Base-by-base conservation (phyloP, 2,113 vertebrate species). In the Pedionomus torquatus region DNA sequence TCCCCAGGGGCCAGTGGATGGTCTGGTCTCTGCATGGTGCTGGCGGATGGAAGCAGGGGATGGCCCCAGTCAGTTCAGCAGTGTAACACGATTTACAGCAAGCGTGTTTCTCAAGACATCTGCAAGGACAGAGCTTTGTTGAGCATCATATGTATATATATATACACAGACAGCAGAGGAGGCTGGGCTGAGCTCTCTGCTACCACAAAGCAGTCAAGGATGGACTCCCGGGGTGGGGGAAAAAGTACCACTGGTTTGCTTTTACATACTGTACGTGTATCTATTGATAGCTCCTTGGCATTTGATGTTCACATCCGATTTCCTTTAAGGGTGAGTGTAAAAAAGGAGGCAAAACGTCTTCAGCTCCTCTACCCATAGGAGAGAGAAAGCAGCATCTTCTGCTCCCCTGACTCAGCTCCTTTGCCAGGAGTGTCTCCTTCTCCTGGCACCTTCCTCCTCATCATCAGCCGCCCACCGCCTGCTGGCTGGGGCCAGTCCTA, bases 271-370 rank as follows among this genome's bases (percentile, higher is more conserved):
- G 74, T 93, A 95, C 60, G 41, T 20, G 0, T 35, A 90, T 89
- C 75, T 97, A 64, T 63, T 68, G 90, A 91, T 85, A 96, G 94
- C 89, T 96, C 85, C 95, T 92, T 88, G 90, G 91, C 77, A 72
- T 85, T 44, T 91, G 91, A 66, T 44, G 76, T 90, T 95, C 44
- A 69, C 83, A 94, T 81, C 74, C n/a, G 15, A 76, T 44, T 35
- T 94, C 46, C 77, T 90, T 96, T 74, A 90, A 72, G 3, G 54
- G 78, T 9, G 19, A 97, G 69, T 24, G 2, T 37, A 61, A 87
- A 54, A 85, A 93, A 90, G 76, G 79, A 94, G 74, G 77, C 51
- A 58, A 63, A 92, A 81, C 0, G 0, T 92, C 95, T 96, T 87
- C 87, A 86, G 80, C 76, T 17, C 46, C 82, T 76, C 92, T 21